Conservation (phyloP, 2,113 vertebrate species). For the Heptranchias perlo region DNA sequence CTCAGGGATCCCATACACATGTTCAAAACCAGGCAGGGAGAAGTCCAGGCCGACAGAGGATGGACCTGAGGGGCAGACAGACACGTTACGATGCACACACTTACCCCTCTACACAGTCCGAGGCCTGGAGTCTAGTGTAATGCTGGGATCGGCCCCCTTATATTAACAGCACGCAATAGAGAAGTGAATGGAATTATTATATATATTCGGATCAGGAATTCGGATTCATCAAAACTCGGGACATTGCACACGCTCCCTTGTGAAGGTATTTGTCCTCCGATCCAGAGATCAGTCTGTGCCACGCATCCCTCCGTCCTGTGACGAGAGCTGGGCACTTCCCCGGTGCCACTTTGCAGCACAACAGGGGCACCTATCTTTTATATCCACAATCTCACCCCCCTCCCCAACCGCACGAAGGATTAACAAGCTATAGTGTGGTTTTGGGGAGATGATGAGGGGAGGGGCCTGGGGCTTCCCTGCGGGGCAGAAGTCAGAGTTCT, state of each 20-base stretch:
- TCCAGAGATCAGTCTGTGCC: not conserved
- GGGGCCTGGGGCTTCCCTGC: too few relatives aligned
- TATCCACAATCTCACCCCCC: not conserved
- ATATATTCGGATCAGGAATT: too few relatives aligned
- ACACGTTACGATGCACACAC: not conserved
- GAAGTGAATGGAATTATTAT: not conserved
- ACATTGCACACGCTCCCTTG: not conserved
- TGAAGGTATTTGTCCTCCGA: too few relatives aligned
- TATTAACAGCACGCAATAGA: too few relatives aligned
- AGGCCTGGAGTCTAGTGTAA: not conserved
- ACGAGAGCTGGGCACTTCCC: not conserved
- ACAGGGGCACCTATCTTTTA: too few relatives aligned
- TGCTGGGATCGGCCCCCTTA: not conserved
- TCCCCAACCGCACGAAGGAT: too few relatives aligned
- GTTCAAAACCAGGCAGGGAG: conserved; percentile 79
- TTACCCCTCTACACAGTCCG: not conserved
- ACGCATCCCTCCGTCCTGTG: not conserved
- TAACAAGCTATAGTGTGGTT: too few relatives aligned
- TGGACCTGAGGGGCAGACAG: conserved; percentile 60
- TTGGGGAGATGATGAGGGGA: too few relatives aligned
- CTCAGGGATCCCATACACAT: conserved; percentile 89
- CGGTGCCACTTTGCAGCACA: not conserved
- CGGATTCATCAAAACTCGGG: not conserved
- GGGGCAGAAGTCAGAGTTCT: too few relatives aligned
- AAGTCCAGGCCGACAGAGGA: conserved; percentile 82